A percentile compares a stretch with the other conserved stretches of the same genome.
Conservation (phyloP, 2,113 vertebrate genomes). For the Myotis davidii region DNA sequence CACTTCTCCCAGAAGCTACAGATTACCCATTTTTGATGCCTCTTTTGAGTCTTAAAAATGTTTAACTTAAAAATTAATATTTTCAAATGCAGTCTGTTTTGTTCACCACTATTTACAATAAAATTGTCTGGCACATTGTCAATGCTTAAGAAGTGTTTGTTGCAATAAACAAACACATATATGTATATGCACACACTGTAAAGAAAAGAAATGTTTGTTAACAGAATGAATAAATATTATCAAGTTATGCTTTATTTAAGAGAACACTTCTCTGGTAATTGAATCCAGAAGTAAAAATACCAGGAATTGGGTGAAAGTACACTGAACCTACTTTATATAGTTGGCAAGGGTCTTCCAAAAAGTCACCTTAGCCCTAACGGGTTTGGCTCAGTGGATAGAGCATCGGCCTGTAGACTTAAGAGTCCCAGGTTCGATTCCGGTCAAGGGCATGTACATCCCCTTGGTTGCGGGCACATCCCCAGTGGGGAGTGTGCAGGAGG, state of each 20-base stretch:
- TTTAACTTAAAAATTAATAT: neutral
- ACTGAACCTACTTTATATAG: neutral
- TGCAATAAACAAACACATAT: neutral
- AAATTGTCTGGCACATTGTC: neutral
- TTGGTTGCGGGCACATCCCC: too few relatives aligned
- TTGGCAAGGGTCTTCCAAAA: neutral
- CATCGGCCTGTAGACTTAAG: too few relatives aligned
- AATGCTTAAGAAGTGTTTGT: neutral
- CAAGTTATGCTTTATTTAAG: neutral
- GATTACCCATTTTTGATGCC: neutral
- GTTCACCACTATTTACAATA: neutral
- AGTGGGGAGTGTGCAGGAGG: too few relatives aligned
- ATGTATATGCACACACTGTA: neutral
- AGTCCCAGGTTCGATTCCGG: too few relatives aligned
- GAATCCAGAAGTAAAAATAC: neutral
- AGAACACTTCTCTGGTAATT: neutral
- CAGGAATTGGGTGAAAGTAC: neutral
- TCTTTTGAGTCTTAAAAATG: neutral
- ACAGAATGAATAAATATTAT: neutral
- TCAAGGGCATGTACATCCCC: too few relatives aligned
- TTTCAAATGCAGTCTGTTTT: neutral
- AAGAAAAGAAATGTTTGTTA: neutral
- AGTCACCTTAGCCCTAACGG: too few relatives aligned
- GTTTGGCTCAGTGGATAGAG: too few relatives aligned
- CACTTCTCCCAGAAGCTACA: neutral